phyloP scores from a whole-genome alignment of 2,113 vertebrate genomes.

The Rhabdornis inornatus region DNA sequence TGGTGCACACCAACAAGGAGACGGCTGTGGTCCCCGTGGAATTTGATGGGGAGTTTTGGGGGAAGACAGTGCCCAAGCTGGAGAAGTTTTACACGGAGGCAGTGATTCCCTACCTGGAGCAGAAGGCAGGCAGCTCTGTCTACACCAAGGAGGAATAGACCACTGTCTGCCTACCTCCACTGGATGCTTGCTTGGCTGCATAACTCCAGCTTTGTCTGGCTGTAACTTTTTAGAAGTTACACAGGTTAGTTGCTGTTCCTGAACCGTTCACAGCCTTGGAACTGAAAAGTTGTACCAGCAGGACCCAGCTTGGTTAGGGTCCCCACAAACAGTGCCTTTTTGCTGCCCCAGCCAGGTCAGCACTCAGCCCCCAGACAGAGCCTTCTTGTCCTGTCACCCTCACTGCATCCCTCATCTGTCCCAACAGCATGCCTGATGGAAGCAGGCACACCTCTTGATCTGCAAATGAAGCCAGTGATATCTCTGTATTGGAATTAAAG shows the following conservation, averaged over 20 bases:
- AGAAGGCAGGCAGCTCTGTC: background rate
- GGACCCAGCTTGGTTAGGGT: background rate
- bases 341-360: background rate
- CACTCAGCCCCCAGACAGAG: background rate
- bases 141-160: slow-evolving; percentile 62
- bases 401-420: background rate
- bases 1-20: slow-evolving; percentile 78
- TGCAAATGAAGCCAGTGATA: background rate
- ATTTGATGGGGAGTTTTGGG: slow-evolving; percentile 74
- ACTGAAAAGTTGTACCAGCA: background rate
- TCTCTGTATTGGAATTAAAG: background rate
- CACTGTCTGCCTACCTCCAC: rapidly evolving
- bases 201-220: background rate
- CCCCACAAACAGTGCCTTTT: background rate
- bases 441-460: background rate
- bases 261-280: rapidly evolving
- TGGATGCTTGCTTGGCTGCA: background rate
- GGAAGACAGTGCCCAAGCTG: slow-evolving; percentile 66
- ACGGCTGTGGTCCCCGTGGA: slow-evolving; percentile 69
- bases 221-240: background rate
- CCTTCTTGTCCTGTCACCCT: background rate
- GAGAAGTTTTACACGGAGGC: slow-evolving; percentile 76
- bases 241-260: background rate
- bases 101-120: slow-evolving; percentile 67
- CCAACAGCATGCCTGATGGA: background rate